A percentile compares a stretch with the other conserved stretches of the same genome.
These are phyloP conservation scores for Noctua pronuba DNA, from an alignment of 2,888 invertebrate species.

Conservation along the genomic window DNA sequence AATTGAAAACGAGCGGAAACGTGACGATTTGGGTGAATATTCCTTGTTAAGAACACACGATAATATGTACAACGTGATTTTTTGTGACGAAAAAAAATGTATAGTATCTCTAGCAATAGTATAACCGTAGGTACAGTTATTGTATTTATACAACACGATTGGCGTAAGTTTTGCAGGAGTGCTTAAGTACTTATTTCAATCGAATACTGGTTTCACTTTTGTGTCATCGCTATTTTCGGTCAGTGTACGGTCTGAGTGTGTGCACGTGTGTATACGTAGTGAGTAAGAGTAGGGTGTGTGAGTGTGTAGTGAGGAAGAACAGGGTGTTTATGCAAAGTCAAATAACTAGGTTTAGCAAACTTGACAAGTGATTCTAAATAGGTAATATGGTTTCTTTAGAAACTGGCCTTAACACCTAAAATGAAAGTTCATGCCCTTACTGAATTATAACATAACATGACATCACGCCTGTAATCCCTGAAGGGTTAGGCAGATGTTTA, in stretches of 20 bases:
- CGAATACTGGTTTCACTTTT: neutral
- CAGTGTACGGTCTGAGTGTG: no score
- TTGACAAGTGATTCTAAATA: neutral
- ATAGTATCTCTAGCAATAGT: neutral
- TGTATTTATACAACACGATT: neutral
- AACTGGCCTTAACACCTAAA: neutral
- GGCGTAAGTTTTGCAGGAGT: neutral
- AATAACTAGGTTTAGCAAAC: neutral
- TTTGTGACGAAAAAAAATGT: neutral
- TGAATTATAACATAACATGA: neutral
- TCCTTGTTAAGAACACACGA: slow-evolving; percentile 21
- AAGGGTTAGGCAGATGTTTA: neutral
- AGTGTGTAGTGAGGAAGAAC: no score
- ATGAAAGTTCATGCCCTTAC: neutral
- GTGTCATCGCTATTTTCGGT: neutral
- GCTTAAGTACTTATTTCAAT: neutral
- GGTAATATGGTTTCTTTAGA: neutral
- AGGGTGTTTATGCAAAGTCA: no score
- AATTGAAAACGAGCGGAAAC: slow-evolving; percentile 53
- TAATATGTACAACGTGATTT: slow-evolving; percentile 6
- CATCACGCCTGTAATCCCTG: neutral
- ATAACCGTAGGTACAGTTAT: neutral
- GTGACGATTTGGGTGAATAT: slow-evolving; percentile 24
- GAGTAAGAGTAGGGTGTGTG: no score
- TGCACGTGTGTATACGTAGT: no score